Conservation (phyloP, 2,888 invertebrate genomes). For the Eutolmus rufibarbis region DNA sequence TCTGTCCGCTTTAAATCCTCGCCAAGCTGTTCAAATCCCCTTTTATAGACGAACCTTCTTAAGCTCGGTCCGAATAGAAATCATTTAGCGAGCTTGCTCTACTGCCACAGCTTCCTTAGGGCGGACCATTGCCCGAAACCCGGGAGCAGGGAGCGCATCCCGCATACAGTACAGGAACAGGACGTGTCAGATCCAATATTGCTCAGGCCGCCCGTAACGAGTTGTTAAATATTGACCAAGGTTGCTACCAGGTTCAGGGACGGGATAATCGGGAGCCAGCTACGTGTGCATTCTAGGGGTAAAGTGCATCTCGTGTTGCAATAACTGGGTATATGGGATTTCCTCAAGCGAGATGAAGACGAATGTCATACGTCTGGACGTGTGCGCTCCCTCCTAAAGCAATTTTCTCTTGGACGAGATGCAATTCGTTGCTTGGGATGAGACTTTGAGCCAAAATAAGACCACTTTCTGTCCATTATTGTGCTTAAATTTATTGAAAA, state of each 20-base stretch:
- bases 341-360: slow-evolving; percentile 17
- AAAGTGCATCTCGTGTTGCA: slow-evolving; percentile 25
- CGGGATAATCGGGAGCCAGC: background rate
- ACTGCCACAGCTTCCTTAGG: background rate
- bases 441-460: slow-evolving; percentile 4
- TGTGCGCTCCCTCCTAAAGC: background rate
- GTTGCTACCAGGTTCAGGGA: background rate
- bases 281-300: background rate
- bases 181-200: background rate
- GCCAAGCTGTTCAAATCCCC: slow-evolving; percentile 43
- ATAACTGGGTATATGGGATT: slow-evolving; percentile 17
- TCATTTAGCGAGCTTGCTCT: slow-evolving; percentile 26
- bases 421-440: background rate
- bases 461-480: slow-evolving; percentile 15
- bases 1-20: slow-evolving; percentile 45
- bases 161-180: background rate
- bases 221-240: slow-evolving; percentile 32
- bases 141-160: background rate
- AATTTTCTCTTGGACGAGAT: background rate
- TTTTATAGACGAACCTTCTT: slow-evolving; percentile 44
- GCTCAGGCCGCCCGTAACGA: background rate
- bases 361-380: slow-evolving; percentile 24
- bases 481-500: slow-evolving; percentile 22
- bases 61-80: slow-evolving; percentile 45
- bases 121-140: background rate